Evolutionary conservation across 2,113 vertebrate genomes (phyloP).

Genomic region (Aythya baeri): DNA sequence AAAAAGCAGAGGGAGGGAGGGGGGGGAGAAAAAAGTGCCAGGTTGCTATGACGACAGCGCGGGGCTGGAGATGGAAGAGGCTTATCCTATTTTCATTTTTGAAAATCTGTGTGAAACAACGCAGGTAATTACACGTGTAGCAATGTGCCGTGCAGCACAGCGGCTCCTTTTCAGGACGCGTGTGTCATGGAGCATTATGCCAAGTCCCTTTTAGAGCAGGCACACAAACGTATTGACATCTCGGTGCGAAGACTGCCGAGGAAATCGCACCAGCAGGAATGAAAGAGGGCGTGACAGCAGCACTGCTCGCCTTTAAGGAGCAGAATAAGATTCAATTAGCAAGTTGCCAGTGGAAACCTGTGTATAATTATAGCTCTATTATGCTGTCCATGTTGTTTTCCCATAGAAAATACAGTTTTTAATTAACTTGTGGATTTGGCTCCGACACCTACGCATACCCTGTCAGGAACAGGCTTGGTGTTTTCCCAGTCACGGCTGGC

Average conservation of each 20-base stretch:
- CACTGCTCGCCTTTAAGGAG: slow-evolving; percentile 40
- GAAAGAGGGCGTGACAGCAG: slow-evolving; percentile 39
- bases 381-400: slow-evolving; percentile 47
- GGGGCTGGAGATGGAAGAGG: slow-evolving; percentile 45
- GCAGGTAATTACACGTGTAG: slow-evolving; percentile 62
- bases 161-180: slow-evolving; percentile 20
- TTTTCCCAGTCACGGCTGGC: slow-evolving; percentile 1
- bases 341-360: slow-evolving; percentile 67
- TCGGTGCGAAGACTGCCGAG: not conserved
- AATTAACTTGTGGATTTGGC: slow-evolving; percentile 67
- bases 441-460: not conserved
- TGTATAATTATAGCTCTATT: slow-evolving; percentile 66
- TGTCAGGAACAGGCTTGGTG: not conserved
- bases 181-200: not conserved
- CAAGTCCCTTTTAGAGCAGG: not conserved
- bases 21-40: not conserved
- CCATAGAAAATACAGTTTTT: slow-evolving; percentile 57
- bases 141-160: not conserved
- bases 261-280: not conserved
- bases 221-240: slow-evolving; percentile 1
- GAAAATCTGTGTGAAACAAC: slow-evolving; percentile 59
- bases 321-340: slow-evolving; percentile 61
- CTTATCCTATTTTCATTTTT: slow-evolving; percentile 62
- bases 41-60: slow-evolving; percentile 67
- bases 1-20: not conserved